Conservation (phyloP, 2,113 vertebrate species). For the Micronycteris hirsuta region DNA sequence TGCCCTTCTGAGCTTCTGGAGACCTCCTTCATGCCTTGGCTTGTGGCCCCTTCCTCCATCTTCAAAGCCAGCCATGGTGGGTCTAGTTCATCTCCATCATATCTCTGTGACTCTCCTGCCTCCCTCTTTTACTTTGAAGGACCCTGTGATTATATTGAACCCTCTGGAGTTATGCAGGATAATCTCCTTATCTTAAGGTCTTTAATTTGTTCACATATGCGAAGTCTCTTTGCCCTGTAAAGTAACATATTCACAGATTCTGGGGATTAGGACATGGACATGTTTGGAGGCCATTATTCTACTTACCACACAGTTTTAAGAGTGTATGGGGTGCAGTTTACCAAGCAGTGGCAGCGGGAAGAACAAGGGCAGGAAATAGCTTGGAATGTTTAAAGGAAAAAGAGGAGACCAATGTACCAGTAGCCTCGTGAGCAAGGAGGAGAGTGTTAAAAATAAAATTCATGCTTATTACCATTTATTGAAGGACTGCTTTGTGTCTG, state of each 20-base stretch:
- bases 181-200: neutral
- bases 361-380: no score
- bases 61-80: neutral
- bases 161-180: neutral
- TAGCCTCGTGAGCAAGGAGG: neutral
- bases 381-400: neutral
- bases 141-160: neutral
- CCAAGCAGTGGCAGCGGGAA: neutral
- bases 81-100: neutral
- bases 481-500: neutral
- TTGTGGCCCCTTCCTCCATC: no score
- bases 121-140: neutral
- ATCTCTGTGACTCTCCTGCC: neutral
- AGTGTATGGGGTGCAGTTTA: neutral
- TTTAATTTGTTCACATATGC: neutral
- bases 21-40: no score
- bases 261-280: no score
- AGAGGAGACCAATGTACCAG: neutral
- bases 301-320: neutral
- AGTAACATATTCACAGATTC: neutral
- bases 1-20: no score
- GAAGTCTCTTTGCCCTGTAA: neutral
- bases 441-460: neutral
- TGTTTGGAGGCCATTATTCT: neutral
- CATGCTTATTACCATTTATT: neutral